Evolutionary conservation across 2,888 invertebrate genomes (phyloP), one percentile per base, ranked within the genome.

Genomic region (Xestia xanthographa): DNA sequence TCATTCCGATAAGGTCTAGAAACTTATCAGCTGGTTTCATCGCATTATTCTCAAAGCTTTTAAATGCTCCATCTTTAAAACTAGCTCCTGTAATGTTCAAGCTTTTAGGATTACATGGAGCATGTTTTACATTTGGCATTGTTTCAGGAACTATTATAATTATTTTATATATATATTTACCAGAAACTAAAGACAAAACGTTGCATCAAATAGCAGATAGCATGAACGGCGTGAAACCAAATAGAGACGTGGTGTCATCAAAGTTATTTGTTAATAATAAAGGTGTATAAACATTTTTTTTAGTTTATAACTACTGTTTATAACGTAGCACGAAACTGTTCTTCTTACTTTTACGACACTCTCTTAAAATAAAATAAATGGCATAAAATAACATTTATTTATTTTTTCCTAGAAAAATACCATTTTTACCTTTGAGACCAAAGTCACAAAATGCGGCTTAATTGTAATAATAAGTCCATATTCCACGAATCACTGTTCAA

Each of bases 101-200:
- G 41, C 5, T 6, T 12, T 85, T 88, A 34, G 89, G 83, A 14
- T 41, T 90, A 12, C 89, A 92, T 12, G 92, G 91, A 6, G 58
- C 84, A 0, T 92, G 90, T 75, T 65, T 92, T 0, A 80, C 80
- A 20, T 92, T 89, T 66, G 91, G 86, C 1, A 48, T 90, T 34
- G 41, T 66, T 12, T 82, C 87, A 6, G 60, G 81, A 0, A 20
- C 87, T 1, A 68, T n/a, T n/a, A n/a, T n/a, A 20, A 20, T 87
- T 6, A 12, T 91, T 5, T 70, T 92, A 43, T 91, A 89, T 50
- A 89, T 79, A 73, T 91, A 90, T 82, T 76, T 93, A 29, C 93
- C 93, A 1, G 93, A 92, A 85, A 93, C 92, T 5, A 93, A 93
- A 85, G 89, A 92, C 72, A 92, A 91, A 68, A 92, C 93, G 4